Conservation (phyloP, 2,888 invertebrate genomes). For the Drosophila imparisetae region DNA sequence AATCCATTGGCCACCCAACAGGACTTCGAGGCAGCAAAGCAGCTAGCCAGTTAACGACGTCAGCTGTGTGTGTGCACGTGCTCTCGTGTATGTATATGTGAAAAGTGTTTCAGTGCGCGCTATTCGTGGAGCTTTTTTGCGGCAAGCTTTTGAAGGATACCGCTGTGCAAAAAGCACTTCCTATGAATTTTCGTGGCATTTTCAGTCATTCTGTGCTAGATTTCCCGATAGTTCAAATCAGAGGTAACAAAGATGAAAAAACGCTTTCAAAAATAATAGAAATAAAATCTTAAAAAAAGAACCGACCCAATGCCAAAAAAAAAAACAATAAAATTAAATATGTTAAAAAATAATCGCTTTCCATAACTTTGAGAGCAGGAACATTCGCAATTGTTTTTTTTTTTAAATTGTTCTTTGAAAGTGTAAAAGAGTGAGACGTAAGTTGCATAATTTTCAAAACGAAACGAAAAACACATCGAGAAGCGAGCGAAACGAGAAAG, state of each 20-base stretch:
- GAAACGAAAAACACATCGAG: constrained; percentile 19
- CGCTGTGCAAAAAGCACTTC: constrained; percentile 67
- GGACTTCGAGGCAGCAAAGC: constrained; percentile 18
- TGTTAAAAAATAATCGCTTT: background rate
- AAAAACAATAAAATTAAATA: background rate
- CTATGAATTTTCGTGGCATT: constrained; percentile 65
- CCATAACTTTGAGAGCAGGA: constrained; percentile 1
- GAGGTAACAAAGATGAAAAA: constrained; percentile 54
- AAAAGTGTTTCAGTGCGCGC: constrained; percentile 25
- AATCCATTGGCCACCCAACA: constrained; percentile 10
- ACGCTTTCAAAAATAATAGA: constrained; percentile 19
- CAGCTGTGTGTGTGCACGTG: constrained; percentile 61
- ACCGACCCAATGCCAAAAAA: constrained; percentile 17
- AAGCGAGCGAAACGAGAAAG: constrained; percentile 16
- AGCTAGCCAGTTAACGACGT: constrained; percentile 22
- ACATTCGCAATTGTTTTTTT: constrained; percentile 30
- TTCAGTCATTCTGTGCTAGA: constrained; percentile 82
- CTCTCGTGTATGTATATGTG: constrained; percentile 32
- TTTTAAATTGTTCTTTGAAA: constrained; percentile 52
- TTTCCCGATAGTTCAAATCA: constrained; percentile 82
- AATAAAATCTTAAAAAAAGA: constrained; percentile 33
- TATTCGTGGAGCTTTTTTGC: constrained; percentile 44
- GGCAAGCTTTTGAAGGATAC: constrained; percentile 61
- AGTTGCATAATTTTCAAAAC: constrained; percentile 74
- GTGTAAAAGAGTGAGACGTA: constrained; percentile 83